These are phyloP conservation scores for Drosophila nannoptera DNA, from an alignment of 1,140 invertebrate species.

Conservation along the genomic window DNA sequence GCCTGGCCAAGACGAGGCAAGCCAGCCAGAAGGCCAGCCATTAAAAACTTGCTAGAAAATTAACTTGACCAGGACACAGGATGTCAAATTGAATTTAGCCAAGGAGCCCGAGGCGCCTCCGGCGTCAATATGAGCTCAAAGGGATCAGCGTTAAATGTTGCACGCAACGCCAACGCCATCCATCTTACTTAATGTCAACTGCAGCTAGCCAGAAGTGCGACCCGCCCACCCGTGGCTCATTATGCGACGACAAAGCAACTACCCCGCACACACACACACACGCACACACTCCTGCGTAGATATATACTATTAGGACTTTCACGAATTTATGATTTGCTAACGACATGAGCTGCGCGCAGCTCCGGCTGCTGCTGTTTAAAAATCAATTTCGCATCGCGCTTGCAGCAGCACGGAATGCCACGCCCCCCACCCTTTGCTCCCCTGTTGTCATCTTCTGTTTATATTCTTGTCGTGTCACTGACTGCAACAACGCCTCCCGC, in stretches of 20 bases:
- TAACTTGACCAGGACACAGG: conserved; percentile 60
- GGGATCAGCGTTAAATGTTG: conserved; percentile 73
- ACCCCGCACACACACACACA: conserved; percentile 24
- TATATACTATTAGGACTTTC: conserved; percentile 38
- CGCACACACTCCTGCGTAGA: background rate
- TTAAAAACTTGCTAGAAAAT: conserved; percentile 64
- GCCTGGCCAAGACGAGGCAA: conserved; percentile 17
- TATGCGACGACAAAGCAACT: conserved; percentile 73
- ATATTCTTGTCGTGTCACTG: conserved; percentile 64
- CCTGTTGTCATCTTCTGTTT: conserved; percentile 44
- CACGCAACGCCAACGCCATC: conserved; percentile 71
- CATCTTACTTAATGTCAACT: conserved; percentile 76
- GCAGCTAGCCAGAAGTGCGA: conserved; percentile 44
- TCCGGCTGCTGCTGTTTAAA: conserved; percentile 55
- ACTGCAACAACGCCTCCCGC: conserved; percentile 34
- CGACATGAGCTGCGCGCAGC: conserved; percentile 55
- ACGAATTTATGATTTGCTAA: conserved; percentile 76
- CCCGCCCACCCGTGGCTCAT: conserved; percentile 45
- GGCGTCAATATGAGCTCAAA: conserved; percentile 70
- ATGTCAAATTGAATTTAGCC: conserved; percentile 62
- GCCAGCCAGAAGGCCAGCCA: conserved; percentile 40
- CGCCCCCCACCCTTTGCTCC: background rate
- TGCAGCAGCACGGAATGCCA: conserved; percentile 15
- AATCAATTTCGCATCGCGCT: conserved; percentile 64
- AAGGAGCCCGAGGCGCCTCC: conserved; percentile 21